phyloP scores from a whole-genome alignment of 2,888 invertebrate genomes.

The Drosophila mimica region DNA sequence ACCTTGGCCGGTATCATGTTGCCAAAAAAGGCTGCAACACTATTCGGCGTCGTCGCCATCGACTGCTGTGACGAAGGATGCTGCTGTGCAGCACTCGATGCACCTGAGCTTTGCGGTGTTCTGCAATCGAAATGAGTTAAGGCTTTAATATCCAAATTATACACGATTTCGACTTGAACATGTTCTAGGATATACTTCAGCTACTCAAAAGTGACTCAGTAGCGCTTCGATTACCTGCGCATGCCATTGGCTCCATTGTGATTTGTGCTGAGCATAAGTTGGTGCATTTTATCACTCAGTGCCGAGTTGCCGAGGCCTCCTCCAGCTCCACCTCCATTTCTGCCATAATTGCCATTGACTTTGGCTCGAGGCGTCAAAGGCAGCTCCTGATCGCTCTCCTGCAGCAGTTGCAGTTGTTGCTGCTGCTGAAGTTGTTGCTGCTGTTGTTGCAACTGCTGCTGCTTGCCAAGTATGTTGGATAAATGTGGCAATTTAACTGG shows the following conservation, averaged over 20 bases:
- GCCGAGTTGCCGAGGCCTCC: constrained; percentile 55
- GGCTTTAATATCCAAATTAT: background rate
- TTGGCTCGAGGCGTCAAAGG: constrained; percentile 38
- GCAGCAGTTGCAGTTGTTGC: constrained; percentile 27
- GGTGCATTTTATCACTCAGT: constrained; percentile 80
- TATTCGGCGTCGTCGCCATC: constrained; percentile 64
- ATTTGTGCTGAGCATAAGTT: constrained; percentile 80
- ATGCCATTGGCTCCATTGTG: constrained; percentile 60
- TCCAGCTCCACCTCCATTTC: constrained; percentile 20
- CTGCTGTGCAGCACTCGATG: constrained; percentile 52
- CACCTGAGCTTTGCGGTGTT: constrained; percentile 70
- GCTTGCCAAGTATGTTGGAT: constrained; percentile 73
- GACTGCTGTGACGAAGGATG: constrained; percentile 44
- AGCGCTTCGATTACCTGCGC: constrained; percentile 41
- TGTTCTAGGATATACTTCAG: background rate
- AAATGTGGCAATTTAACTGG: constrained; percentile 84
- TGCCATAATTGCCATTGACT: constrained; percentile 35
- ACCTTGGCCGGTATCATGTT: constrained; percentile 85
- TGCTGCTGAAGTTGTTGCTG: constrained; percentile 37
- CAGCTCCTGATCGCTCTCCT: constrained; percentile 51
- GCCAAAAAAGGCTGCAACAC: constrained; percentile 82
- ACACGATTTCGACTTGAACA: background rate
- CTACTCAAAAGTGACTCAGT: background rate
- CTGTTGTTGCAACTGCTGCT: constrained; percentile 61
- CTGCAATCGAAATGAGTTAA: constrained; percentile 45